Conservation (phyloP, 2,113 vertebrate genomes). For the Manacus vitellinus region DNA sequence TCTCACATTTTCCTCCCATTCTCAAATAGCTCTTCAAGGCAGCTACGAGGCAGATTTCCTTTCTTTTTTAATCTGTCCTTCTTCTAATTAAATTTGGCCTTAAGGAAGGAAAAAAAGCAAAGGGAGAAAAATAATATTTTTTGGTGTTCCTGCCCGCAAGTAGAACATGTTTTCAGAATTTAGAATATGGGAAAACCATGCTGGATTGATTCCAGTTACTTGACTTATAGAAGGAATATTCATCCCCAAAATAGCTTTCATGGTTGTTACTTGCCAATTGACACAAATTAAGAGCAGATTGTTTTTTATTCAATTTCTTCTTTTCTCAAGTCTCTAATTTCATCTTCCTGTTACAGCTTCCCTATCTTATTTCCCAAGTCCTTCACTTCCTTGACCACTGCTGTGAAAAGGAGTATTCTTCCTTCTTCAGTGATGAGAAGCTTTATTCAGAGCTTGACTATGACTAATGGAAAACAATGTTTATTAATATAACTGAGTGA, state of each 20-base stretch:
- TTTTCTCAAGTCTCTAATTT: background rate
- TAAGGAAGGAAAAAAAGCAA: background rate
- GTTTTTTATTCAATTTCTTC: constrained; percentile 28
- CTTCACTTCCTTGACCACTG: background rate
- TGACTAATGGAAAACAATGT: background rate
- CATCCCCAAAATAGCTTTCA: constrained; percentile 45
- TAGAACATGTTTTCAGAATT: constrained; percentile 29
- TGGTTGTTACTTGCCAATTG: constrained; percentile 43
- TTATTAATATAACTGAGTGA: background rate
- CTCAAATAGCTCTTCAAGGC: background rate
- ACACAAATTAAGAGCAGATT: constrained; percentile 63
- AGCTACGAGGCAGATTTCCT: background rate
- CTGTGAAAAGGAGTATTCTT: constrained; percentile 11
- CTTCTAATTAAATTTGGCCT: constrained; percentile 7
- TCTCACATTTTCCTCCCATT: background rate
- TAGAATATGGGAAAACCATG: background rate
- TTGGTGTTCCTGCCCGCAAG: background rate
- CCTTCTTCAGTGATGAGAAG: background rate
- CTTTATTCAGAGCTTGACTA: background rate
- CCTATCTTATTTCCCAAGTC: background rate
- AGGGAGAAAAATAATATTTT: background rate
- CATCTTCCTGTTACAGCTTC: background rate
- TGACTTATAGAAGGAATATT: constrained; percentile 9
- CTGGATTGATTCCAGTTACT: constrained; percentile 53
- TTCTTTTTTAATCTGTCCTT: background rate